A percentile compares a stretch with the other conserved stretches of the same genome.
These are phyloP conservation scores for Ceratitis capitata DNA, from an alignment of 1,140 invertebrate species.

Conservation along the genomic window DNA sequence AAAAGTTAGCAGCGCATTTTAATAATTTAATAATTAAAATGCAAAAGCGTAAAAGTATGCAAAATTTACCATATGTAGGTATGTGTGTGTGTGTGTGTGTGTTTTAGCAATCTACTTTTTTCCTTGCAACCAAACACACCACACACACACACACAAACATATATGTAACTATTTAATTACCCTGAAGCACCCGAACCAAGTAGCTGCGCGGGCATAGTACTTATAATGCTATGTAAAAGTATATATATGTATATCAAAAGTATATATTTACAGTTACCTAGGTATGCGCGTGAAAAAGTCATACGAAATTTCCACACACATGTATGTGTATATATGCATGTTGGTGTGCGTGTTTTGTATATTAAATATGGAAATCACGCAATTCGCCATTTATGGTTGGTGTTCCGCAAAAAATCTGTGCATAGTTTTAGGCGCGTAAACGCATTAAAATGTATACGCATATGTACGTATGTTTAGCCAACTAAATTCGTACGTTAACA, in stretches of 20 bases:
- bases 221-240: neutral
- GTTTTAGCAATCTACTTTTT: neutral
- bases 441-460: neutral
- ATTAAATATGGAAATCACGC: slow-evolving; percentile 19
- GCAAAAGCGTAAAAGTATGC: neutral
- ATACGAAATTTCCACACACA: neutral
- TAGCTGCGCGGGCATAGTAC: neutral
- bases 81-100: neutral
- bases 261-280: neutral
- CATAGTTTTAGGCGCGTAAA: slow-evolving; percentile 11
- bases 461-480: neutral
- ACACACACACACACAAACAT: neutral
- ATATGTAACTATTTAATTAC: neutral
- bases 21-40: slow-evolving; percentile 23
- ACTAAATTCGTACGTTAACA: neutral
- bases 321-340: neutral
- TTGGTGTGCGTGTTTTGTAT: no score
- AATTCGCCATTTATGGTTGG: neutral
- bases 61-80: neutral
- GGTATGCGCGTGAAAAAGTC: neutral
- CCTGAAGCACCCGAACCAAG: neutral
- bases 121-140: neutral
- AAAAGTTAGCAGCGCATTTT: neutral
- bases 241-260: no score
- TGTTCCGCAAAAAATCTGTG: neutral